Conservation (phyloP, 2,888 invertebrate genomes). For the Eristalis tenax region DNA sequence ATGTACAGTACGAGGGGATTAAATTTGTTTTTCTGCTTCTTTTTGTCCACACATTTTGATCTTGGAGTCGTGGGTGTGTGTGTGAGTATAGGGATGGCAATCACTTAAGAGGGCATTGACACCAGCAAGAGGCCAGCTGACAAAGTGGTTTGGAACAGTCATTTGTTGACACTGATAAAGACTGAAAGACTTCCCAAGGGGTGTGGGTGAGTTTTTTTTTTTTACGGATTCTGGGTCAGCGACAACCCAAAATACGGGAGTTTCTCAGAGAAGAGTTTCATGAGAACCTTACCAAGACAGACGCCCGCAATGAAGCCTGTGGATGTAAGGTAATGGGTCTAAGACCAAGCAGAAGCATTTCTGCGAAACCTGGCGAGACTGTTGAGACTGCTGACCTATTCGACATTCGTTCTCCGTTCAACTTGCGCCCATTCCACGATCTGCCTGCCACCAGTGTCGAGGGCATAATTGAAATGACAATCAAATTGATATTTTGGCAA, state of each 20-base stretch:
- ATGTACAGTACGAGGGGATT: slow-evolving; percentile 24
- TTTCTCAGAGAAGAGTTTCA: slow-evolving; percentile 5
- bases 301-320: too few relatives aligned
- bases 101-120: slow-evolving; percentile 46
- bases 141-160: slow-evolving; percentile 23
- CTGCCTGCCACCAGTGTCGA: slow-evolving; percentile 4
- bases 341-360: too few relatives aligned
- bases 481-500: slow-evolving; percentile 66
- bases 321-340: too few relatives aligned
- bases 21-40: slow-evolving; percentile 17
- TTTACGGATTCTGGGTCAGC: slow-evolving; percentile 42
- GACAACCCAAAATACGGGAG: slow-evolving; percentile 15
- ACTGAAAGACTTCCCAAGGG: background rate
- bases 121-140: slow-evolving; percentile 29
- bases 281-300: too few relatives aligned
- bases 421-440: too few relatives aligned
- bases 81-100: background rate
- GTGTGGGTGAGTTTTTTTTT: slow-evolving; percentile 10
- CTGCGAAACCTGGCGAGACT: too few relatives aligned
- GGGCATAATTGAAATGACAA: slow-evolving; percentile 66
- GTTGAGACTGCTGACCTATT: too few relatives aligned
- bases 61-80: background rate
- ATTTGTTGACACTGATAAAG: slow-evolving; percentile 37
- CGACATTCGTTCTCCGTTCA: too few relatives aligned
- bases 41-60: background rate